Evolutionary conservation across 2,888 invertebrate genomes (phyloP).

Genomic region (Trachelus stipa): DNA sequence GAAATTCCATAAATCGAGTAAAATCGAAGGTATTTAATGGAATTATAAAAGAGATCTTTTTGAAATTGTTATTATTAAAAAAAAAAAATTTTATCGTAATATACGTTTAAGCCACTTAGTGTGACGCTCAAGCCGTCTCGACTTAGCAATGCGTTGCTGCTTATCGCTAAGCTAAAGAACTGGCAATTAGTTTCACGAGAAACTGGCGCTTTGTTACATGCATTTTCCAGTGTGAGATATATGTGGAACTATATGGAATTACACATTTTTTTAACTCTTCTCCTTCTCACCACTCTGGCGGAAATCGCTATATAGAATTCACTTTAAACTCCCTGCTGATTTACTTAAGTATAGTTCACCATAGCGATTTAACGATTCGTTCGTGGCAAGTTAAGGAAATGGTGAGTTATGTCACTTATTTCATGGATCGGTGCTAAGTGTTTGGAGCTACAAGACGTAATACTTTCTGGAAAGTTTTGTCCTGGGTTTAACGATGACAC

Average conservation of each 20-base stretch:
- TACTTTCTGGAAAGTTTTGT: slow-evolving; percentile 36
- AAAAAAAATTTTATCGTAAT: not conserved
- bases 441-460: slow-evolving; percentile 30
- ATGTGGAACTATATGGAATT: not conserved
- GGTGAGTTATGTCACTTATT: slow-evolving; percentile 28
- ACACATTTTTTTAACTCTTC: not conserved
- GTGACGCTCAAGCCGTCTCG: not conserved
- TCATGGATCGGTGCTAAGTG: slow-evolving; percentile 26
- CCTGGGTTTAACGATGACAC: slow-evolving; percentile 24
- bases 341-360: not conserved
- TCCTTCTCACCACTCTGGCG: not conserved
- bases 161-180: not conserved
- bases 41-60: not conserved
- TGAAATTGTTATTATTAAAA: not conserved
- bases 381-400: slow-evolving; percentile 10
- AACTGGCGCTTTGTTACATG: not conserved
- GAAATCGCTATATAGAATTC: not conserved
- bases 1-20: not conserved
- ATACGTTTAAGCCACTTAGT: not conserved
- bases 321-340: not conserved
- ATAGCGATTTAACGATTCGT: not conserved
- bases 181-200: not conserved
- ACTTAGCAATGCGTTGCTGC: not conserved
- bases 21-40: not conserved
- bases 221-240: not conserved